Evolutionary conservation across 2,113 vertebrate species (phyloP), one percentile per base, ranked within the genome.

Genomic region (Puffinus mauretanicus): DNA sequence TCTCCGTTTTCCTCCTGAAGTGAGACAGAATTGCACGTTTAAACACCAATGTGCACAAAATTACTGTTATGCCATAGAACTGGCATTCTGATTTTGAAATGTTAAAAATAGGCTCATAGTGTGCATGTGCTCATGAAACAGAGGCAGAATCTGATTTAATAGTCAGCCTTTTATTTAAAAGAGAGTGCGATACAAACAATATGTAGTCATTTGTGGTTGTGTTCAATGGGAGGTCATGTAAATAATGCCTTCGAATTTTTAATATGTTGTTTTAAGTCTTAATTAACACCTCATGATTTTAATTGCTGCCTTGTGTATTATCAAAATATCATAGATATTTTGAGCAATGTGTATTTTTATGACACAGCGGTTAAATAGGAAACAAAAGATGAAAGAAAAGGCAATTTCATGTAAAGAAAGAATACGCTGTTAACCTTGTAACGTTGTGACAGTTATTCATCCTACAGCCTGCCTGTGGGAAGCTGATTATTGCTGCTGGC

Each of bases 261-360:
- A 88, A 79, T 58, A 26, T 6, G 73, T 18, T 47, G 29, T 40
- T 94, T 95, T 55, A 89, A 86, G 49, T 79, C 87, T 93, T 89
- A 95, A 95, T 93, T 89, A 93, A 87, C 7, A 6, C 36, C 52
- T 55, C 44, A n/a, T 18, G 5, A 30, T 71, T 95, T 85, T 82
- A 96, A 95, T 87, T 96, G 81, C 70, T 87, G 89, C 73, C 89
- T 75, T 32, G 78, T 72, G 93, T n/a, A 65, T 77, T 75, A 83
- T 55, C 62, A 69, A 76, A 77, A 40, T 76, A 64, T 40, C 52
- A 11, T 3, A 82, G 83, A 46, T 73, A 73, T 70, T 92, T 38
- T 34, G 51, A 52, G 94, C 76, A 40, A 36, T 3, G 75, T 26
- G n/a, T 49, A 10, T 70, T 93, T 88, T 80, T 92, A 64, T 8